Conservation (phyloP, 1,140 invertebrate genomes). For the Listronotus bonariensis region DNA sequence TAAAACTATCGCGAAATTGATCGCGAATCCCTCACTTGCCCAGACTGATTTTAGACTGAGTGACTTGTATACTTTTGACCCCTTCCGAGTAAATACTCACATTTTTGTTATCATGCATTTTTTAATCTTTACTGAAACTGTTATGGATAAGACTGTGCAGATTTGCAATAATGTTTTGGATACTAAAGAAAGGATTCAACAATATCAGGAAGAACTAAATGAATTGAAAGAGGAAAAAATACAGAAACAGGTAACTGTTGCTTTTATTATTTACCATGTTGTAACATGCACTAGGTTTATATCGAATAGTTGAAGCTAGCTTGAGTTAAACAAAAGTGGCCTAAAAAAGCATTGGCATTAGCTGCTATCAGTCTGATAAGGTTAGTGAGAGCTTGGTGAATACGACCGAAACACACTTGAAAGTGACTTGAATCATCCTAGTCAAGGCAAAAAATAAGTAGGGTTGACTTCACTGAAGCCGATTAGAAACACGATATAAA, state of each 20-base stretch:
- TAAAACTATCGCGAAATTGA: constrained; percentile 11
- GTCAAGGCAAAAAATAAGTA: no score
- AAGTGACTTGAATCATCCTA: no score
- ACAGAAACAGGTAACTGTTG: constrained; percentile 5
- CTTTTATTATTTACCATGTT: no score
- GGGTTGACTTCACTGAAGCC: no score
- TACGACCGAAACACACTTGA: no score
- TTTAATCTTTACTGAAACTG: constrained; percentile 1
- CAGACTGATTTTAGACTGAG: constrained; percentile 17
- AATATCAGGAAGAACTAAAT: constrained; percentile 7
- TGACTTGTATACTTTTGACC: constrained; percentile 23
- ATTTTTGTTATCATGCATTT: constrained; percentile 17
- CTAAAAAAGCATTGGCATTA: no score
- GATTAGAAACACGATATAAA: no score
- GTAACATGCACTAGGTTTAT: no score
- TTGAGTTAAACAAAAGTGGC: no score
- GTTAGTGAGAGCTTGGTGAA: no score
- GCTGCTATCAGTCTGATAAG: no score
- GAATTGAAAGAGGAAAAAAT: constrained; percentile 11
- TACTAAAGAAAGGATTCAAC: background rate
- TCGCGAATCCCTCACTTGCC: constrained; percentile 11
- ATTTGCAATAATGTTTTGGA: constrained; percentile 17
- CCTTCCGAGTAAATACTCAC: constrained; percentile 11
- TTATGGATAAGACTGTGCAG: constrained; percentile 8
- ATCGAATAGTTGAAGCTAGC: no score